Percentiles rank a stretch among this genome's conserved stretches.
phyloP scores from a whole-genome alignment of 2,113 vertebrate genomes.

The Etheostoma cragini region DNA sequence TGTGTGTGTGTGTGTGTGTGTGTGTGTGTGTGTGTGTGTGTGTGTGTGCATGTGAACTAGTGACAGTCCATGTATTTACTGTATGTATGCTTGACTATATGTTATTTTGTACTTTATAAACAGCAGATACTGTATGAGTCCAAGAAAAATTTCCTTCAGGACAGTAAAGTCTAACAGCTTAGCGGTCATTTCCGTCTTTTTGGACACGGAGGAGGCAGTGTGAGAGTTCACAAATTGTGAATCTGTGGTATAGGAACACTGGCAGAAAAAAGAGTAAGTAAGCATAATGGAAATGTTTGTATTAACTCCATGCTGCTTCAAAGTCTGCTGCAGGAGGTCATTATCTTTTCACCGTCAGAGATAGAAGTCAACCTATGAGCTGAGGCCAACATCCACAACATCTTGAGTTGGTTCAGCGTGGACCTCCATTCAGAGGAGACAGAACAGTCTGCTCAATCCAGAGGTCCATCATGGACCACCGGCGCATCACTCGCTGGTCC shows the following conservation, averaged over 20 bases:
- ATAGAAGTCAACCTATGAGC: slow-evolving; percentile 36
- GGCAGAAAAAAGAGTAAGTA: not conserved
- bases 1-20: too few relatives aligned
- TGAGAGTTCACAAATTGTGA: not conserved
- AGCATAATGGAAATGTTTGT: slow-evolving; percentile 1
- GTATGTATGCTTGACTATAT: too few relatives aligned
- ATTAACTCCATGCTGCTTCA: not conserved
- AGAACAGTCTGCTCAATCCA: slow-evolving; percentile 36
- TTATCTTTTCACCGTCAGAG: not conserved
- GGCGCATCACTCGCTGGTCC: slow-evolving; percentile 68
- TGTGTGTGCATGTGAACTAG: too few relatives aligned
- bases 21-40: too few relatives aligned
- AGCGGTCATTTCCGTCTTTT: not conserved
- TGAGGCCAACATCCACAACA: slow-evolving; percentile 67
- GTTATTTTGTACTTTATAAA: too few relatives aligned
- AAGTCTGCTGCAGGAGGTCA: slow-evolving; percentile 38
- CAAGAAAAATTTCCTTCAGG: too few relatives aligned
- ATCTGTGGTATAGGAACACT: not conserved
- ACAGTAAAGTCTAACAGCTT: not conserved
- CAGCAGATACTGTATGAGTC: too few relatives aligned
- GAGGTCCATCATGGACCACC: slow-evolving; percentile 51
- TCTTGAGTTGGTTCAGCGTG: slow-evolving; percentile 28
- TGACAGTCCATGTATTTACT: too few relatives aligned
- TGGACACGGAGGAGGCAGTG: not conserved
- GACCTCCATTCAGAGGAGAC: slow-evolving; percentile 23